These are phyloP conservation scores for Neoseiulus cucumeris DNA, from an alignment of 1,140 invertebrate genomes.

Conservation along the genomic window DNA sequence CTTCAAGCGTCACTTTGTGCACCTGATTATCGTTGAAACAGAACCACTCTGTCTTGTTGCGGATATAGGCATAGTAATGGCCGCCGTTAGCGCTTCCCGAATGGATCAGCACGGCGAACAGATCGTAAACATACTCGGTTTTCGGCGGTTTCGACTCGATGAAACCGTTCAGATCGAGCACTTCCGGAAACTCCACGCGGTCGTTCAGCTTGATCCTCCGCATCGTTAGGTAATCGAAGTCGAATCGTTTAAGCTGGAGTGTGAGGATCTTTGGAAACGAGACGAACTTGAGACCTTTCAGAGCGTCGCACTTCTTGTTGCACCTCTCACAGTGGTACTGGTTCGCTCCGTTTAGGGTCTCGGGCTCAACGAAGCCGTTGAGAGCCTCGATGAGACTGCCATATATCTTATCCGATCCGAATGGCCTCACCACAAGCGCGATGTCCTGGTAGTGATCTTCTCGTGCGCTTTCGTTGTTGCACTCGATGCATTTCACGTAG, in stretches of 20 bases:
- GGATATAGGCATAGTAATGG: conserved; percentile 84
- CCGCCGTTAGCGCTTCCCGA: conserved; percentile 74
- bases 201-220: conserved; percentile 78
- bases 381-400: conserved; percentile 65
- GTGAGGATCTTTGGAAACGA: conserved; percentile 72
- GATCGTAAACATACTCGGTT: conserved; percentile 47
- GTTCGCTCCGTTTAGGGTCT: conserved; percentile 63
- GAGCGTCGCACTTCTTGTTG: conserved; percentile 68
- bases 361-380: conserved; percentile 60
- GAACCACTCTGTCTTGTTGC: conserved; percentile 37
- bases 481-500: conserved; percentile 76
- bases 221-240: conserved; percentile 68
- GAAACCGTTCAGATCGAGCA: conserved; percentile 57
- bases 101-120: conserved; percentile 84
- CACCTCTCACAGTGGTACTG: conserved; percentile 77
- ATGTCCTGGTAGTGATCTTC: conserved; percentile 73
- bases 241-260: conserved; percentile 70
- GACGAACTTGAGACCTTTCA: conserved; percentile 72
- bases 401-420: conserved; percentile 53
- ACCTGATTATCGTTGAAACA: conserved; percentile 40
- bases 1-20: conserved; percentile 33
- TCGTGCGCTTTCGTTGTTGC: conserved; percentile 57
- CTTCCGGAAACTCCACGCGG: conserved; percentile 63
- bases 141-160: conserved; percentile 28
- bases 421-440: conserved; percentile 62